Conservation (phyloP, 2,797 vertebrate species). For the Vireo griseus region DNA sequence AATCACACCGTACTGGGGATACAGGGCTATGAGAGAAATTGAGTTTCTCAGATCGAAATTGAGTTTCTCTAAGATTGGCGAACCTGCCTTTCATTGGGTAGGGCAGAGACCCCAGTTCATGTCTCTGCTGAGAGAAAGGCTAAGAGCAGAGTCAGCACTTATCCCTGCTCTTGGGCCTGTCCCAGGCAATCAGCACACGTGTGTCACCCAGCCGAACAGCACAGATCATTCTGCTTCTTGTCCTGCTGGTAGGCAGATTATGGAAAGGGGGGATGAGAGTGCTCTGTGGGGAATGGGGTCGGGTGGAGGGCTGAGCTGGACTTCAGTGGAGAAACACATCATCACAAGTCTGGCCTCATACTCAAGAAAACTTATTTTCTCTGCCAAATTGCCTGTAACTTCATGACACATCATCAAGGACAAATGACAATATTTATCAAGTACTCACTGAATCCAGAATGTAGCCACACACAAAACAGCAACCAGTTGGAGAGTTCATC, state of each 20-base stretch:
- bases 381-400: conserved; percentile 12
- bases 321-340: neutral
- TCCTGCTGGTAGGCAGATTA: neutral
- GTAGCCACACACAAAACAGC: neutral
- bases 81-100: neutral
- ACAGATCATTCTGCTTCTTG: neutral
- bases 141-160: neutral
- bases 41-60: conserved; percentile 16
- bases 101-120: neutral
- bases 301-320: neutral
- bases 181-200: neutral
- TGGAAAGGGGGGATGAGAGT: neutral
- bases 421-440: conserved; percentile 29
- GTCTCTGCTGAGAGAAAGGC: neutral
- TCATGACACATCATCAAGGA: conserved; percentile 2
- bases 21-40: neutral
- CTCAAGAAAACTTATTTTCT: neutral
- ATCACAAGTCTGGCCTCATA: neutral
- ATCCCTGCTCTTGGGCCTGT: neutral
- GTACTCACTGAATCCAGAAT: neutral
- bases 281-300: neutral
- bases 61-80: neutral
- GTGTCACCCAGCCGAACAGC: rapidly evolving
- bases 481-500: neutral
- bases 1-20: neutral